Evolutionary conservation across 2,888 invertebrate species (phyloP), one percentile per base, ranked within the genome.

Genomic region (Sinhomidia bicolor): DNA sequence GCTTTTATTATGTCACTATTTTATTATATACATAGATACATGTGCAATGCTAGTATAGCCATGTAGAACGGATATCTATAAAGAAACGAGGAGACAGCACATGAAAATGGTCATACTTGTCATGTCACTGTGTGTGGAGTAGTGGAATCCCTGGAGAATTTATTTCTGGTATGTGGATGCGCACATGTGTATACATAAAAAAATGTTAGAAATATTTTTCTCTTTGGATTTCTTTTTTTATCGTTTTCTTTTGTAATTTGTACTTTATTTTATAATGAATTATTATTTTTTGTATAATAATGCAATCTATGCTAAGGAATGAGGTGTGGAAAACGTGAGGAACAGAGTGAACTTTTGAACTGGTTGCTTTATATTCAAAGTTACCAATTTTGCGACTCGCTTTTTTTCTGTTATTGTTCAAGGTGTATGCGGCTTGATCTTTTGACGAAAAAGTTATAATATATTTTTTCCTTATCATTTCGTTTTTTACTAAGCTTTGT

Each of bases 21-120:
- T 10, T 36, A 68, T 36, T 10, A 12, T 12, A 17, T 65, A 32
- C 12, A n/a, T 14, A 29, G 0, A 23, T 62, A 62, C 62, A 62
- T 29, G n/a, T n/a, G 17, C 2, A 29, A 3, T 62, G 14, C 26
- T 62, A 57, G n/a, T 20, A 23, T 1, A 23, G 7, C 9, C 14
- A 17, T 14, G 17, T 3, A 17, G 4, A 12, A 47, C 12, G 51
- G 51, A 62, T 14, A 29, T 23, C 0, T 2, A 60, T 1, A 32
- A 17, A 68, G 36, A 68, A 36, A 36, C 36, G 10, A 68, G 5
- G 26, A 62, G 29, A 29, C 4, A 62, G 29, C 29, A 62, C 32
- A 62, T 2, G 29, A 62, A 36, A 17, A 68, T 36, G 68, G 68
- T 36, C 68, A 68, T 68, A 36, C 68, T 36, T 68, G 68, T 36